These are phyloP conservation scores for Phengaris arion DNA, from an alignment of 2,888 invertebrate genomes.

Conservation along the genomic window DNA sequence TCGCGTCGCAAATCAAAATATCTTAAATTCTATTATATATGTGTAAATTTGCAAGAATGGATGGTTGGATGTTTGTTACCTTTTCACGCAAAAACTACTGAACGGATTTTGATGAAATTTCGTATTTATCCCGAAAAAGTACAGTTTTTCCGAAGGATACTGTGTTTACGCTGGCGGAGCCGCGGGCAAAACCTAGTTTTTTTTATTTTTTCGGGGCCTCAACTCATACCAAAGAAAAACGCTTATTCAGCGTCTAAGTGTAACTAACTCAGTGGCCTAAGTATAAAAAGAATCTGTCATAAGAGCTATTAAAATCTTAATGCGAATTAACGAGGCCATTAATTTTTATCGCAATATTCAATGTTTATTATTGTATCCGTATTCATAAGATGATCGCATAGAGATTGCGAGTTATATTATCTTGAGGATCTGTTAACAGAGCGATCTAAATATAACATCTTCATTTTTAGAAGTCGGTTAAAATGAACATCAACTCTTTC, in stretches of 20 bases:
- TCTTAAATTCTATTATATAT: too few species aligned
- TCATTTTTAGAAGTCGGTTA: neutral
- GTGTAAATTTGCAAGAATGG: too few species aligned
- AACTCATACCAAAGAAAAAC: too few species aligned
- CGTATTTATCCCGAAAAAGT: too few species aligned
- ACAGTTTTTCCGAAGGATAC: too few species aligned
- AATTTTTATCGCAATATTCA: constrained; percentile 17
- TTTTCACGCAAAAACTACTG: too few species aligned
- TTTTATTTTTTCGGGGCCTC: too few species aligned
- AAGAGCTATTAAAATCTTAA: constrained; percentile 17
- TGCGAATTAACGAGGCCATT: constrained; percentile 16
- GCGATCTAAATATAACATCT: neutral
- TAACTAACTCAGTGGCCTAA: neutral
- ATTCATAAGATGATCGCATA: constrained; percentile 8
- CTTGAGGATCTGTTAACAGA: neutral
- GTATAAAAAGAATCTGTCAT: neutral
- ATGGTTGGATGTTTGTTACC: too few species aligned
- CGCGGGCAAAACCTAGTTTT: too few species aligned
- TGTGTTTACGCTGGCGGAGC: too few species aligned
- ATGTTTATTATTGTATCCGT: constrained; percentile 18
- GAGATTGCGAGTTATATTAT: neutral
- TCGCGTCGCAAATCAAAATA: neutral
- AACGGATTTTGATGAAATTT: too few species aligned
- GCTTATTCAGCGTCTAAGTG: too few species aligned
- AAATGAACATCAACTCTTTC: neutral